Evolutionary conservation across 2,797 vertebrate species (phyloP).

Genomic region (Anguilla anguilla): DNA sequence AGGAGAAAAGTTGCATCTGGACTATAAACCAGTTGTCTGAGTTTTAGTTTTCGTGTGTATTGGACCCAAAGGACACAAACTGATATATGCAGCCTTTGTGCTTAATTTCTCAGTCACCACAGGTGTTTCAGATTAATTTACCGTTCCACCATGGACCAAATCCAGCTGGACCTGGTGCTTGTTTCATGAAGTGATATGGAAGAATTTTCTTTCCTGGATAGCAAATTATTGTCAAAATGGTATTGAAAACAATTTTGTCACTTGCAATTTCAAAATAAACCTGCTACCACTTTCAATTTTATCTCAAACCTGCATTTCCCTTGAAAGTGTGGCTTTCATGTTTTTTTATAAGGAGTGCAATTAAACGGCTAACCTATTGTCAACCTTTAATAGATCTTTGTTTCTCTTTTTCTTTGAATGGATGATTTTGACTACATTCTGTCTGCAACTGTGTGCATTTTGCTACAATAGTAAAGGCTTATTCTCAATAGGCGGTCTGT

Average conservation of each 20-base stretch:
- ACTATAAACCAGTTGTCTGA: not conserved
- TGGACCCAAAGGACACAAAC: not conserved
- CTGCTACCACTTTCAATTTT: too few relatives aligned
- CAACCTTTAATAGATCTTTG: too few relatives aligned
- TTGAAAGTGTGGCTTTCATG: too few relatives aligned
- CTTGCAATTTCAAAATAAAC: too few relatives aligned
- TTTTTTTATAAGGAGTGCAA: too few relatives aligned
- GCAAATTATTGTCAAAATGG: not conserved
- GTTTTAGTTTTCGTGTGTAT: not conserved
- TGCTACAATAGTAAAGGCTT: too few relatives aligned
- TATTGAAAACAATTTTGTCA: not conserved
- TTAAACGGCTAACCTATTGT: too few relatives aligned
- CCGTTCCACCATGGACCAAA: not conserved
- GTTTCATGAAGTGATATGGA: not conserved
- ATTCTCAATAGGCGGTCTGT: too few relatives aligned
- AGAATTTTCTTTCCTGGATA: not conserved
- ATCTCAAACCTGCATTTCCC: too few relatives aligned
- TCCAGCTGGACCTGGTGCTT: not conserved
- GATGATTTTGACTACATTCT: too few relatives aligned
- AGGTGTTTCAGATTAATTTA: not conserved
- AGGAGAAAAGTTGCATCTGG: slow-evolving; percentile 4
- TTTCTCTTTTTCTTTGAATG: too few relatives aligned
- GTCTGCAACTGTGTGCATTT: too few relatives aligned
- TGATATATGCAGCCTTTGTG: not conserved
- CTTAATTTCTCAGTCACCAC: not conserved